A percentile compares a stretch with the other conserved stretches of the same genome.
These are phyloP conservation scores for Hepsetus odoe DNA, from an alignment of 2,113 vertebrate genomes.

Conservation along the genomic window DNA sequence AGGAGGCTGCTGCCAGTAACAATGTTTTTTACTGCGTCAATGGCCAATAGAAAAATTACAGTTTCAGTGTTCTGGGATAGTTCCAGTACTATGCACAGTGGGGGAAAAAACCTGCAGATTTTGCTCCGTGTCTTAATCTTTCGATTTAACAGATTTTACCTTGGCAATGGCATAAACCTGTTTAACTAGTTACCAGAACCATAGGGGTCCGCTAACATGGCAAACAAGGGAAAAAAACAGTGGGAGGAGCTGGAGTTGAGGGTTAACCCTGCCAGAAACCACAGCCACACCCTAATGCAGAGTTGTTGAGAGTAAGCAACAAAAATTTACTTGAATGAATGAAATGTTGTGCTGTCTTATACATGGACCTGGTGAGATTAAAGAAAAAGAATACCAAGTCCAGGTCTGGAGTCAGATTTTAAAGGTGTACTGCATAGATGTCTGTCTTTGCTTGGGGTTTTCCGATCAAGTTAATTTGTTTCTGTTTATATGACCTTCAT, in stretches of 20 bases:
- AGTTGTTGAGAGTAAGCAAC: constrained; percentile 74
- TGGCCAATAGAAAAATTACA: too few species aligned
- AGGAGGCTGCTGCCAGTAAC: too few species aligned
- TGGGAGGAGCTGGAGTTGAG: constrained; percentile 30
- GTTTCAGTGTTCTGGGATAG: too few species aligned
- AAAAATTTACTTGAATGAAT: constrained; percentile 77
- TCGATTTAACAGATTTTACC: constrained; percentile 56
- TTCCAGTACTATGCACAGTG: too few species aligned
- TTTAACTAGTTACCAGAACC: constrained; percentile 62
- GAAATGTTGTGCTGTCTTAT: constrained; percentile 73
- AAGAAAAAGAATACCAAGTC: too few species aligned
- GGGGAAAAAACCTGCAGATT: neutral
- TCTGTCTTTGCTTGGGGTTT: neutral
- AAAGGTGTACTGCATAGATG: too few species aligned
- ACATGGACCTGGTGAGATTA: too few species aligned
- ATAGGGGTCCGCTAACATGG: constrained; percentile 61
- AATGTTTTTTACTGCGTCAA: too few species aligned
- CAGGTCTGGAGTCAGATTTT: too few species aligned
- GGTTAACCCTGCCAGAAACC: constrained; percentile 69
- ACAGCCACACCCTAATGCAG: constrained; percentile 74
- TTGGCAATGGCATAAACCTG: constrained; percentile 64
- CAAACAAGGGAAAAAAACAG: constrained; percentile 62
- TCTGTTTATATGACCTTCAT: neutral
- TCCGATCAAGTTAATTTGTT: neutral
- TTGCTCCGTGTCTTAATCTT: constrained; percentile 43